A percentile compares a stretch with the other conserved stretches of the same genome.
These are phyloP conservation scores for Mantis religiosa DNA, from an alignment of 2,888 invertebrate species.

Conservation along the genomic window DNA sequence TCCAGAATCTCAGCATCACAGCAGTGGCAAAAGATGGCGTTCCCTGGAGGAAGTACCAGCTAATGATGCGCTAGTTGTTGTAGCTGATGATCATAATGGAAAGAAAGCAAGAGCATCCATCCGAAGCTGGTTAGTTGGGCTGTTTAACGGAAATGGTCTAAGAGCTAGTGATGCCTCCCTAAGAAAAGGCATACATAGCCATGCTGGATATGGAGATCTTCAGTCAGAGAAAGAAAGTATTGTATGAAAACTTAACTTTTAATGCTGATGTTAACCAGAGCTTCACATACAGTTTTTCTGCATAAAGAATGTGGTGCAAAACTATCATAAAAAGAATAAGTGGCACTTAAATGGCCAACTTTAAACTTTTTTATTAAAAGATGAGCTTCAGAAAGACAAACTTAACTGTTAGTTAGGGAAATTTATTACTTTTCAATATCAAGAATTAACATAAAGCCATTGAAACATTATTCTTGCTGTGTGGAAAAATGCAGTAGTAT, in stretches of 20 bases:
- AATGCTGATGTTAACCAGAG: background rate
- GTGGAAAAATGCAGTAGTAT: background rate
- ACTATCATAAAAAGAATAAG: background rate
- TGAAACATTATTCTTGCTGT: background rate
- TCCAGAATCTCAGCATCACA: constrained; percentile 38
- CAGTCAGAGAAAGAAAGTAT: constrained; percentile 58
- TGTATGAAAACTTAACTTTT: constrained; percentile 43
- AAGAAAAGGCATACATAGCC: constrained; percentile 46
- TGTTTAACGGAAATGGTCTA: constrained; percentile 68
- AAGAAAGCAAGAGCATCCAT: constrained; percentile 65
- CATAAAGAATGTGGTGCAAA: background rate
- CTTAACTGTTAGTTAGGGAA: background rate
- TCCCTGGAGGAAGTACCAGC: constrained; percentile 66
- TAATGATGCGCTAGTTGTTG: constrained; percentile 31
- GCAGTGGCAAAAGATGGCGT: constrained; percentile 67
- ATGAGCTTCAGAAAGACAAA: background rate
- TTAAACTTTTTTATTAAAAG: background rate
- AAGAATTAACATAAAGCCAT: background rate
- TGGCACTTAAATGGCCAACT: too few species aligned
- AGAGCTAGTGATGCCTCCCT: constrained; percentile 60
- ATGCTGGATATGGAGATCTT: constrained; percentile 50
- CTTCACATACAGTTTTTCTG: background rate
- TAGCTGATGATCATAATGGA: constrained; percentile 39
- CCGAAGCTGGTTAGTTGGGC: constrained; percentile 68
- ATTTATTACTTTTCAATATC: background rate